Percentiles rank a stretch among this genome's conserved stretches.
Evolutionary conservation across 2,888 invertebrate species (phyloP).

Genomic region (Hirtodrosophila confusa): DNA sequence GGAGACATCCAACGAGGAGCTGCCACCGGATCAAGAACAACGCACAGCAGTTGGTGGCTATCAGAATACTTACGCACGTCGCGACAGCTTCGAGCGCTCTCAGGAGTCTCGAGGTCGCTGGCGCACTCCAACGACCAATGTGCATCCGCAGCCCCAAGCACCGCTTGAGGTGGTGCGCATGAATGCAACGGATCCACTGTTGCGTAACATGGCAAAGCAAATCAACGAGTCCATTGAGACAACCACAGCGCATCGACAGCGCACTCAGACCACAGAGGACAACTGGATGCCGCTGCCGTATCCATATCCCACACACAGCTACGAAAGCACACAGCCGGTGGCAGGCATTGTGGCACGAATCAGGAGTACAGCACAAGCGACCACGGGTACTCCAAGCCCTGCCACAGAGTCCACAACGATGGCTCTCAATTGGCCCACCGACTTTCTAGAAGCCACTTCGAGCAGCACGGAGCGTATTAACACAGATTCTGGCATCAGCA

Average conservation of each 20-base stretch:
- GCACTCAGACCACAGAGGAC: conserved; percentile 47
- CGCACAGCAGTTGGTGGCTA: conserved; percentile 32
- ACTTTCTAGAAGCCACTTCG: conserved; percentile 59
- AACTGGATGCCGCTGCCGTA: conserved; percentile 71
- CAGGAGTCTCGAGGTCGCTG: conserved; percentile 55
- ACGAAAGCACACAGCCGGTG: conserved; percentile 58
- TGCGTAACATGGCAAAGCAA: conserved; percentile 61
- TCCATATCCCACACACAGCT: conserved; percentile 56
- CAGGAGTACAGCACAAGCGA: conserved; percentile 23
- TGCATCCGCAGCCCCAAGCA: conserved; percentile 7
- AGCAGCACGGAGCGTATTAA: conserved; percentile 45
- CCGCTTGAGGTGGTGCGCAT: conserved; percentile 48
- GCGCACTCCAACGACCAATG: conserved; percentile 25
- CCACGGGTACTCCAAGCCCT: conserved; percentile 28
- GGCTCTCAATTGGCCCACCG: conserved; percentile 74
- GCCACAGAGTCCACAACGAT: conserved; percentile 46
- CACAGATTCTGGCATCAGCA: conserved; percentile 29
- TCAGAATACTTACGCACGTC: conserved; percentile 30
- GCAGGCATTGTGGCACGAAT: conserved; percentile 1
- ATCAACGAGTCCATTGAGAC: conserved; percentile 73
- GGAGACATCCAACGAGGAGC: conserved; percentile 49
- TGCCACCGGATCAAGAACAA: conserved; percentile 14
- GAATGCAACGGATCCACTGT: conserved; percentile 57
- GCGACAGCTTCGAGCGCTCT: conserved; percentile 56
- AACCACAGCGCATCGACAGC: conserved; percentile 25